Conservation (phyloP, 2,113 vertebrate species). For the Tinamus guttatus region DNA sequence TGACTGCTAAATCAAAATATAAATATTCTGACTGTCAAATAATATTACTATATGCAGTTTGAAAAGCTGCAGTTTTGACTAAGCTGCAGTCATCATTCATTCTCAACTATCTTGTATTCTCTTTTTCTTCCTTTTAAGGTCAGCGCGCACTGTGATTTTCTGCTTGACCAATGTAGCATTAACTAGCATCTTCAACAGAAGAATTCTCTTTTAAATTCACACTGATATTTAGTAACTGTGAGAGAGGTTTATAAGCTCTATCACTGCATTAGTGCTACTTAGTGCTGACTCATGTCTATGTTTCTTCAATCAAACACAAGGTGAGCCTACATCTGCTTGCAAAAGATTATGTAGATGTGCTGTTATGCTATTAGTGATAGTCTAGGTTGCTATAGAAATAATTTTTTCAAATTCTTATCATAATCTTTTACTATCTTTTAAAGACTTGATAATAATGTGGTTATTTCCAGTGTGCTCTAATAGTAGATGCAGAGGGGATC, state of each 20-base stretch:
- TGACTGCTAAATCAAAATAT: background rate
- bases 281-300: background rate
- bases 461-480: background rate
- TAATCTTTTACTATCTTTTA: background rate
- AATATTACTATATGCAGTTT: background rate
- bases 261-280: background rate
- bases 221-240: background rate
- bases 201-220: background rate
- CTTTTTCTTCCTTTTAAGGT: background rate
- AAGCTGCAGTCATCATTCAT: background rate
- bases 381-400: background rate
- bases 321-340: background rate
- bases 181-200: background rate
- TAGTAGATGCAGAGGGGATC: background rate
- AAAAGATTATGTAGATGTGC: background rate
- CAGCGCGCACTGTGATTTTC: background rate
- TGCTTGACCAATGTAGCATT: background rate
- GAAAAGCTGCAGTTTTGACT: no score
- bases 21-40: background rate
- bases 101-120: background rate
- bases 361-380: background rate
- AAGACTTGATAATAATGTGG: background rate
- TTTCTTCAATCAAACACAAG: background rate
- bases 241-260: background rate
- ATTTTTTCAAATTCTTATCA: background rate